Evolutionary conservation across 2,113 vertebrate species (phyloP), one percentile per base, ranked within the genome.

Genomic region (Anoplopoma fimbria): DNA sequence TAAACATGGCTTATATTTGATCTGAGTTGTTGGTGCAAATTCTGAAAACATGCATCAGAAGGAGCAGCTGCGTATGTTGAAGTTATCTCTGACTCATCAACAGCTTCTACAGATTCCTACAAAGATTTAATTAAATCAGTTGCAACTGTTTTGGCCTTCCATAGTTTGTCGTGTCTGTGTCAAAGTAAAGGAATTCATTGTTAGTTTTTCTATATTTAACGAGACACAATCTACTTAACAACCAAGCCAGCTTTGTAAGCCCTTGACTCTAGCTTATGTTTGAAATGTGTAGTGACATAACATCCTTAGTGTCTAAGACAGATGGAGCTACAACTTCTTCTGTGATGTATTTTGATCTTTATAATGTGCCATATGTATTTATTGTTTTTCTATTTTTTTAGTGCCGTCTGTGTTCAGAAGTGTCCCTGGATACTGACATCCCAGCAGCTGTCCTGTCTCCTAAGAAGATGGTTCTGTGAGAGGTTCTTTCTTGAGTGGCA

Each of bases 391-490:
- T 42, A 42, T 79, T 4, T 79, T 25, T 65, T 29, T 29, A 73
- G 61, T 81, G 38, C 38, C 64, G 31, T 47, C 23, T 73, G 38
- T 69, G 45, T 38, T 75, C 70, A 75, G 36, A 82, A 23, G 82
- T 53, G 38, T 72, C 77, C 23, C 58, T 85, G 68, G 53, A 77
- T 27, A 57, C 79, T 61, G 71, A 53, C 72, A 38, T 45, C 55
- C 64, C 82, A 51, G 62, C 49, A 51, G 74, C 77, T 47, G 40
- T 36, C 62, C 76, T 61, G 29, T 51, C 33, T 62, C 19, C 42
- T 4, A 58, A 75, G 67, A 77, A 60, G 51, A 93, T 92, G 89
- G 25, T 68, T 23, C 69, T 80, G 71, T 90, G 87, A 90, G 71
- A 81, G 29, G 1, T 70, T 77, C 38, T 70, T 77, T 74, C 21